Evolutionary conservation across 2,797 vertebrate species (phyloP), one percentile per base, ranked within the genome.

Genomic region (Borostomias antarcticus): DNA sequence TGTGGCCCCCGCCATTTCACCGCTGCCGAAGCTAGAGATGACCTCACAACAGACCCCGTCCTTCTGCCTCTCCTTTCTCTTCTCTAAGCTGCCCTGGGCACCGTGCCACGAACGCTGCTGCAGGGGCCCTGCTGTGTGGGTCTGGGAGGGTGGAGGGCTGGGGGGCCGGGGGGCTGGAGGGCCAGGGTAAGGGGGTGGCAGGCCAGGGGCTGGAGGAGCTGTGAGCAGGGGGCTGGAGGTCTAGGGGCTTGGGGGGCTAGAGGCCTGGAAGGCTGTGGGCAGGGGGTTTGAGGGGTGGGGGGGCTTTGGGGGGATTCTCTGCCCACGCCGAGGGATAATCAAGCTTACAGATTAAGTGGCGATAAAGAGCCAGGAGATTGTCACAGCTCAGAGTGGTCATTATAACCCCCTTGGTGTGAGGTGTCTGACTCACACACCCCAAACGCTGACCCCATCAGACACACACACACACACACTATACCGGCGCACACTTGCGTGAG

Each of bases 291-390:
- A n/a, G 21, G 28, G 28, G 35, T 40, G 23, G 48, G 4, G 48
- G n/a, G n/a, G n/a, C n/a, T n/a, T n/a, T n/a, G n/a, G 23, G 50
- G 19, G 9, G 11, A 9, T 63, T 50, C 26, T 8, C 48, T 43
- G 35, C 43, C 25, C 25, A 54, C 25, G 26, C 29, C 35, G 15
- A 40, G 57, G 40, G 53, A 51, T 15, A 54, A 64, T 71, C 26
- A 66, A 58, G 37, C 15, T 40, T 50, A 35, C 54, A 70, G 63
- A 73, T 73, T 58, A 70, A 30, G 33, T 61, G 52, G 29, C 25
- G 23, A 21, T 68, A 64, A 8, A 35, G 71, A 66, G 51, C 65
- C 57, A 25, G 47, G 56, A 59, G 60, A 72, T 53, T 48, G 23
- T 9, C 58, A 50, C 3, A 57, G 65, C 68, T 76, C 63, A 60